These are phyloP conservation scores for Malurus cyaneus DNA, from an alignment of 2,113 vertebrate genomes.

Conservation along the genomic window DNA sequence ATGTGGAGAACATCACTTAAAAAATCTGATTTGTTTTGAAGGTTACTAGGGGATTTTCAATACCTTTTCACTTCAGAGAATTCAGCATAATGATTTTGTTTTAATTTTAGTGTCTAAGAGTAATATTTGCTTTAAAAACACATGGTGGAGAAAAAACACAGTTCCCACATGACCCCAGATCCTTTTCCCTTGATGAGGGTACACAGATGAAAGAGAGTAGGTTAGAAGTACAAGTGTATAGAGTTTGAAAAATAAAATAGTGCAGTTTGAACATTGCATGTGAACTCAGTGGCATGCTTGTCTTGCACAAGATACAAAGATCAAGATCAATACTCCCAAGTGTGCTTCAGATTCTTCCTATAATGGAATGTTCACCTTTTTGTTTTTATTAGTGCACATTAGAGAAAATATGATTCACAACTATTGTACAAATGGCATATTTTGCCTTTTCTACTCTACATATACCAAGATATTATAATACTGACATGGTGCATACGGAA, in stretches of 20 bases:
- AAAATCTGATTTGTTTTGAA: not conserved
- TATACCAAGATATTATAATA: not conserved
- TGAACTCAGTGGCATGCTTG: not conserved
- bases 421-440: not conserved
- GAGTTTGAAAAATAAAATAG: not conserved
- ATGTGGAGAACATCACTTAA: not conserved
- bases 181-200: not conserved
- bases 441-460: not conserved
- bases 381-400: not conserved
- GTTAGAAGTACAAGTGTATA: slow-evolving; percentile 22
- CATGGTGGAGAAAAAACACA: not conserved
- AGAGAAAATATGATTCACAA: not conserved
- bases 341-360: not conserved
- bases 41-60: not conserved
- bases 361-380: not conserved
- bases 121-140: slow-evolving; percentile 61
- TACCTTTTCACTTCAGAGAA: slow-evolving; percentile 3
- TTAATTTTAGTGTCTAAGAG: slow-evolving; percentile 33
- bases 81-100: not conserved
- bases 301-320: not conserved
- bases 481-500: not conserved
- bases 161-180: not conserved
- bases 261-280: not conserved
- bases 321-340: not conserved
- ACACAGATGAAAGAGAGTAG: not conserved